Base-by-base conservation (phyloP, 2,888 invertebrate genomes). In the Dusona sp. region DNA sequence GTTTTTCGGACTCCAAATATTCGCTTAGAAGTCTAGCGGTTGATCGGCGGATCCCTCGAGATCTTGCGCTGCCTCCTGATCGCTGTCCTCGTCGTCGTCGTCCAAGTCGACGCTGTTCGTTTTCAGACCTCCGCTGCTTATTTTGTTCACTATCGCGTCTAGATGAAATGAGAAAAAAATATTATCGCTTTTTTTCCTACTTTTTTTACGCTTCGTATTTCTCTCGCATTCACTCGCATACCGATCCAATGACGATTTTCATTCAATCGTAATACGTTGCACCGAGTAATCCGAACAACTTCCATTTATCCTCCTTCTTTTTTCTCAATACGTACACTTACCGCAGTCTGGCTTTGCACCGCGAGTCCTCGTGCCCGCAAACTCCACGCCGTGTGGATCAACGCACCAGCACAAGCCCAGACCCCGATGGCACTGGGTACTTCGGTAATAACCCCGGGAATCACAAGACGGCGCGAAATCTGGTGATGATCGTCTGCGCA, bases 361-460 rank as follows among this genome's bases (percentile, higher is more conserved):
- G 94, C 97, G 95, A 88, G 97, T 97, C 93, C 98, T 97, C 89
- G 98, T 97, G 93, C 97, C 97, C 90, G 98, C 96, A 92, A 96
- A 97, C 95, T 98, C 98, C 68, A 97, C 97, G 80, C 98, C 98
- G 95, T 98, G 98, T 94, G 97, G 96, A 95, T 98, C 98, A 89
- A 98, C 98, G 95, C 98, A 98, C 98, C 98, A 98, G 95, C 98
- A 98, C 94, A 98, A 97, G 86, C 97, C 98, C 77, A 97, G 97
- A 87, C 98, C 97, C 89, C 96, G 96, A 95, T 98, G 98, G 94
- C 98, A 98, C 95, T 98, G 98, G 87, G 97, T 97, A 91, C 97
- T 96, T 89, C 97, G 96, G 95, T 98, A 98, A 95, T 96, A 98
- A 88, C 98, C 98, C 94, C 97, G 97, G 89, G 96, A 96, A 95